phyloP scores from a whole-genome alignment of 2,888 invertebrate genomes.

The Oligia fasciuncula region DNA sequence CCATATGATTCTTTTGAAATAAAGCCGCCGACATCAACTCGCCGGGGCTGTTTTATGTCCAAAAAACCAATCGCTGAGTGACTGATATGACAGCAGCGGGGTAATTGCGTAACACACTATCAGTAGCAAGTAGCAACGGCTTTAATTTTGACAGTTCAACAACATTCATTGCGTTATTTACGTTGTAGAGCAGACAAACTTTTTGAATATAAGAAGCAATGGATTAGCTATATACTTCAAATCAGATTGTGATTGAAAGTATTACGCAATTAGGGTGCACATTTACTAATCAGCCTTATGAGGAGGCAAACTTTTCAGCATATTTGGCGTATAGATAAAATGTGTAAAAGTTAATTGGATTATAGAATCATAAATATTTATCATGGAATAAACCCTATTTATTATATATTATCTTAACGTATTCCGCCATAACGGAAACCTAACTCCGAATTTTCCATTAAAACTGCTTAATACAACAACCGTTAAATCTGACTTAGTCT shows the following conservation, averaged over 20 bases:
- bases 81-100: neutral
- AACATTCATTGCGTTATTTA: no score
- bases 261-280: no score
- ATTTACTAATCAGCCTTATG: neutral
- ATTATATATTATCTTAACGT: constrained; percentile 8
- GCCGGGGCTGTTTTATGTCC: no score
- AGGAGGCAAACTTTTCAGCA: neutral
- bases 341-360: neutral
- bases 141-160: no score
- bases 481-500: constrained; percentile 15
- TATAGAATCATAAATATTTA: constrained; percentile 28
- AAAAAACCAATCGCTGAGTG: neutral
- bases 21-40: no score
- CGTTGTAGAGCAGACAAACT: no score
- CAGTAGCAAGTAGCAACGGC: no score
- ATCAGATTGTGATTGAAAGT: no score
- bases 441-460: constrained; percentile 40
- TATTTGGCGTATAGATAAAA: constrained; percentile 2
- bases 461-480: neutral
- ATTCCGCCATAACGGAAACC: constrained; percentile 15
- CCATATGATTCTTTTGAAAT: no score
- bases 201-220: no score
- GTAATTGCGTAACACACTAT: no score
- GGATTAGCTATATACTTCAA: no score
- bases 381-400: neutral